These are phyloP conservation scores for Procambarus virginalis DNA, from an alignment of 1,140 invertebrate species.

Conservation along the genomic window DNA sequence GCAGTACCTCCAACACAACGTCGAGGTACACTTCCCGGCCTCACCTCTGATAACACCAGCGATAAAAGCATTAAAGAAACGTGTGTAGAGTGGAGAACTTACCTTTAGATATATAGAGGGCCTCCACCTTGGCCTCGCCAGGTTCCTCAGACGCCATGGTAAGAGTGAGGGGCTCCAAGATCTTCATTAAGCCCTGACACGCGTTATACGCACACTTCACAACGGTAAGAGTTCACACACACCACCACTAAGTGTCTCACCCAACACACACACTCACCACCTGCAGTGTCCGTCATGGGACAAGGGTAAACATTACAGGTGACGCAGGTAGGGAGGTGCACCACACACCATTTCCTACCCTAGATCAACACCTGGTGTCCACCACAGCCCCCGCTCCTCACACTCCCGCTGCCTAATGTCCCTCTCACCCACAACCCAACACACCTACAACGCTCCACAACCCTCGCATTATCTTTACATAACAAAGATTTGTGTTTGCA, in stretches of 20 bases:
- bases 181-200: slow-evolving; percentile 4
- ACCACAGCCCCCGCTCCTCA: neutral
- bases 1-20: too few relatives aligned
- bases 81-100: neutral
- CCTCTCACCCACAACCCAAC: too few relatives aligned
- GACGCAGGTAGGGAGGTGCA: too few relatives aligned
- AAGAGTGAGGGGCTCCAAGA: neutral
- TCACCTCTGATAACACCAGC: too few relatives aligned
- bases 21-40: too few relatives aligned
- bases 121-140: neutral
- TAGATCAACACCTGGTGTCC: too few relatives aligned
- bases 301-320: too few relatives aligned
- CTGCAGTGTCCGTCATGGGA: neutral
- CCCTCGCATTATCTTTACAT: too few relatives aligned
- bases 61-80: too few relatives aligned
- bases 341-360: too few relatives aligned
- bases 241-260: neutral
- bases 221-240: neutral
- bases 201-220: neutral
- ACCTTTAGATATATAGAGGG: neutral
- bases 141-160: slow-evolving; percentile 11
- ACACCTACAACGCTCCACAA: too few relatives aligned
- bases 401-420: neutral
- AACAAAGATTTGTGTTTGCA: too few relatives aligned
- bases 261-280: neutral